phyloP scores from a whole-genome alignment of 1,140 invertebrate genomes.

The Probaryconus sp. region DNA sequence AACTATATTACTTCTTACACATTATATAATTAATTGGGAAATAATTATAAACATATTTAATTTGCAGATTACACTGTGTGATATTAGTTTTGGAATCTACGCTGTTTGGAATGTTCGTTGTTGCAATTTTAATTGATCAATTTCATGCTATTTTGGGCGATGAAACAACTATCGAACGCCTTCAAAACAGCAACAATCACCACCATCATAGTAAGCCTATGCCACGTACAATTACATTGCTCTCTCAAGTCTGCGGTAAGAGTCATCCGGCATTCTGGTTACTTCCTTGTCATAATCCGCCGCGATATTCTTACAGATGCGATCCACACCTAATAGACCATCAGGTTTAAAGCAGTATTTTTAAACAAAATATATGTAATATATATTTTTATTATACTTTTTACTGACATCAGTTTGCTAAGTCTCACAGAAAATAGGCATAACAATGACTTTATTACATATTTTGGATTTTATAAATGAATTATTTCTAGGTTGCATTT shows the following conservation, averaged over 20 bases:
- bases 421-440: background rate
- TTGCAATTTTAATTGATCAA: conserved; percentile 94
- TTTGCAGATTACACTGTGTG: conserved; percentile 89
- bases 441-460: background rate
- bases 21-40: too few species aligned
- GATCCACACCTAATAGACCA: conserved; percentile 81
- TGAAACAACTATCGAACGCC: conserved; percentile 89
- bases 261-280: conserved; percentile 84
- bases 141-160: conserved; percentile 90
- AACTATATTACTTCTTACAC: too few species aligned
- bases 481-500: too few species aligned
- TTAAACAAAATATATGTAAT: conserved; percentile 18
- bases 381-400: conserved; percentile 38
- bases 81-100: conserved; percentile 89
- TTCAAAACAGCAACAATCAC: conserved; percentile 84
- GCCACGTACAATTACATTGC: conserved; percentile 82
- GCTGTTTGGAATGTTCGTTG: conserved; percentile 93
- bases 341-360: conserved; percentile 77
- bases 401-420: background rate
- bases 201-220: conserved; percentile 79
- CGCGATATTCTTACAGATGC: conserved; percentile 78
- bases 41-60: conserved; percentile 30
- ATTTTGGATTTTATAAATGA: too few species aligned
- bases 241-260: conserved; percentile 89
- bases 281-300: conserved; percentile 81